These are phyloP conservation scores for Piaya cayana DNA, from an alignment of 2,113 vertebrate species.

Conservation along the genomic window DNA sequence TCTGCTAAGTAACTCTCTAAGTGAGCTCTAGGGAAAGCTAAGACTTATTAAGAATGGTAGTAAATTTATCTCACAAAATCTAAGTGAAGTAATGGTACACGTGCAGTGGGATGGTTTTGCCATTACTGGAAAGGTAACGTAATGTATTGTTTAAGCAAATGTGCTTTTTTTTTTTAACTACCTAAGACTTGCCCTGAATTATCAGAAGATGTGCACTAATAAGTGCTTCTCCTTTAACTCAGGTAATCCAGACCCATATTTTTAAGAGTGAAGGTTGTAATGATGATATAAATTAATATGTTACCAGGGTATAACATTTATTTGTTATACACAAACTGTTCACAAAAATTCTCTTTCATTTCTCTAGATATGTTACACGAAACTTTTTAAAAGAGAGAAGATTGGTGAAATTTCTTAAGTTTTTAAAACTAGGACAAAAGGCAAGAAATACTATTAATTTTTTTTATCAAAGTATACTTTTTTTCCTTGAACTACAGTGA, in stretches of 20 bases:
- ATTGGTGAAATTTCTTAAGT: not conserved
- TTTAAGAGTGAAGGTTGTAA: not conserved
- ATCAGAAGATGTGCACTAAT: not conserved
- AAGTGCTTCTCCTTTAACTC: not conserved
- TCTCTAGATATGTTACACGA: not conserved
- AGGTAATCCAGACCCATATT: not conserved
- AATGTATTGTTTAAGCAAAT: not conserved
- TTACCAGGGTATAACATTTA: not conserved
- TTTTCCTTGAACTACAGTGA: not conserved
- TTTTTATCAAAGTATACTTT: rapidly evolving
- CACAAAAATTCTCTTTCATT: not conserved
- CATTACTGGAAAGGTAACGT: not conserved
- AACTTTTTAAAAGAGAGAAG: not conserved
- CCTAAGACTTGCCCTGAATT: not conserved
- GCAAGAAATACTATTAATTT: not conserved
- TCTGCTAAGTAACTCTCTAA: not conserved
- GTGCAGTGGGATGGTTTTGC: not conserved
- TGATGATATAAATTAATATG: not conserved
- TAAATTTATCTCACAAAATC: not conserved
- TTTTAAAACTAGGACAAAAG: not conserved
- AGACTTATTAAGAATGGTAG: not conserved
- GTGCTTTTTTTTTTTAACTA: not conserved
- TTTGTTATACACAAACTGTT: not conserved
- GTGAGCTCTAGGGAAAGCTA: not conserved
- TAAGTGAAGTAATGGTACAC: not conserved